Evolutionary conservation across 2,888 invertebrate species (phyloP).

Genomic region (Hydropsyche betteni): DNA sequence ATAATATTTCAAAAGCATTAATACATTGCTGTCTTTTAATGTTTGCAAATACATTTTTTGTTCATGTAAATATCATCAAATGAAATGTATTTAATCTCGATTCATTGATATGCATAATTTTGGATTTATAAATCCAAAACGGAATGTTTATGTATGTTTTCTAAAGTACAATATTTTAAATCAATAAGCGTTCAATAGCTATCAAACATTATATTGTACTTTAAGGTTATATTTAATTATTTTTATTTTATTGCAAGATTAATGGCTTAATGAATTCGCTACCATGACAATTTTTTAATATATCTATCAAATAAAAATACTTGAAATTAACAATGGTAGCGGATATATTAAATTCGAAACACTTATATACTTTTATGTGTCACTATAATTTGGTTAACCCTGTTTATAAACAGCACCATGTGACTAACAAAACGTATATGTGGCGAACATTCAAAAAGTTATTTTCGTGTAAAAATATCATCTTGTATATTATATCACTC

Average conservation of each 20-base stretch:
- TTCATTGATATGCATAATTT: too few relatives aligned
- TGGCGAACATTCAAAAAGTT: background rate
- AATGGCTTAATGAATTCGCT: background rate
- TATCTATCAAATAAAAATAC: background rate
- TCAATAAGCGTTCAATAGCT: too few relatives aligned
- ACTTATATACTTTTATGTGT: conserved; percentile 14
- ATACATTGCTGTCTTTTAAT: too few relatives aligned
- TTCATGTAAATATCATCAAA: background rate
- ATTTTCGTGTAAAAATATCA: conserved; percentile 21
- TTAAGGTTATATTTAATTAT: too few relatives aligned
- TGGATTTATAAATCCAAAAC: too few relatives aligned
- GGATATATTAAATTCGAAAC: background rate
- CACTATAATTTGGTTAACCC: conserved; percentile 46
- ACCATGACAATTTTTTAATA: background rate
- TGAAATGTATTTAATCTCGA: background rate
- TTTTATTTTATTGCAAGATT: too few relatives aligned
- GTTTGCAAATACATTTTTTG: too few relatives aligned
- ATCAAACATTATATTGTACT: too few relatives aligned
- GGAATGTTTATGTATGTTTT: too few relatives aligned
- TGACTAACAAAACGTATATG: conserved; percentile 43
- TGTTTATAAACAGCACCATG: conserved; percentile 46
- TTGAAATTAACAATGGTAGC: background rate
- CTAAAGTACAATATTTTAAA: too few relatives aligned
- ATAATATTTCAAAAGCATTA: too few relatives aligned
- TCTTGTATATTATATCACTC: conserved; percentile 35